Base-by-base conservation (phyloP, 2,888 invertebrate genomes). In the Hipparchia semele region DNA sequence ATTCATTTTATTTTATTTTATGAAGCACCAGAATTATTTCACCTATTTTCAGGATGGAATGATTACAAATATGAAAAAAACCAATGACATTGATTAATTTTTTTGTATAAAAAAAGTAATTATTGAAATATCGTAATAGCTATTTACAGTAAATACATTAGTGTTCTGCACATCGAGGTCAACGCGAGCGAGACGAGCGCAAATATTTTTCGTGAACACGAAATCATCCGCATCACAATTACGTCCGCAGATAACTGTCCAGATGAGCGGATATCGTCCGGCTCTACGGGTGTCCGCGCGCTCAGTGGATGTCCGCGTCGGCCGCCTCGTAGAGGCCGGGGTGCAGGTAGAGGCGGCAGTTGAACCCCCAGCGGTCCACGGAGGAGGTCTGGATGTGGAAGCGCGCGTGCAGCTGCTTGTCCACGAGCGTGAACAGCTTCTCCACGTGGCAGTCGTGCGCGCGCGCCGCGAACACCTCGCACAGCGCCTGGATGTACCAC, bases 401-500 rank as follows among this genome's bases (percentile, higher is more conserved):
- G 74, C 80, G 80, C 71, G 81, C 80, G 70, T 87, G 86, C 78
- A 96, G 87, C 77, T 86, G 81, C 62, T 84, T 75, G 82, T 96
- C 95, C 61, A 96, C 96, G 73, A 95, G 90, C 86, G 95, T 96
- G 78, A 97, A 88, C 83, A 97, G 94, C 79, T 94, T 94, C 84
- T 96, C 96, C 56, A 97, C 89, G 84, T 96, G 94, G 49, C 89
- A 92, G 80, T 95, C 90, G 85, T 95, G 95, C 12, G 96, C 96
- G 83, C 95, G 92, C 78, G 92, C 88, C 77, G 96, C 95, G 86
- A 97, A 95, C 79, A 95, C 94, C 79, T 95, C 87, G 86, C 96
- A 96, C 80, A 97, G 89, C 76, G 92, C 92, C 86, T 96, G 95
- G 80, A 97, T 95, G 87, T 96, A 97, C 96, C 96, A 96, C 61